Evolutionary conservation across 2,888 invertebrate genomes (phyloP), one percentile per base, ranked within the genome.

Genomic region (Strigamia transsilvanica): DNA sequence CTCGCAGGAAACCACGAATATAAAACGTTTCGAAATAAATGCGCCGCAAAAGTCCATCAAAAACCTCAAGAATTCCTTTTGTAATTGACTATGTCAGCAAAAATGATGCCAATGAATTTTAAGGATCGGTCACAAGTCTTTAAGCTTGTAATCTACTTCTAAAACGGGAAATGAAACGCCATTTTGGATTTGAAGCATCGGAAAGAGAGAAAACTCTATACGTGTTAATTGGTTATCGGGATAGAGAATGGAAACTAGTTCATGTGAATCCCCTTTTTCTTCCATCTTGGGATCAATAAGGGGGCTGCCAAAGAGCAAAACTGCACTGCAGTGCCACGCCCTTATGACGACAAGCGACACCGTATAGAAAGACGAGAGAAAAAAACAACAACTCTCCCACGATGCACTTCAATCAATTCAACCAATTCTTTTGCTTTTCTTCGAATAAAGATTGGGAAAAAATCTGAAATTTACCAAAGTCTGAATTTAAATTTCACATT

Each of bases 281-380:
- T 73, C 73, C 73, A 73, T 73, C 73, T 73, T 73, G 73, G 73
- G 73, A 73, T 73, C 73, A 73, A 73, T 73, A 73, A 73, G 73
- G 32, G 56, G 73, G 32, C n/a, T 73, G 73, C 73, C 73, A 73
- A 73, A 73, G 73, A 73, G 73, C 73, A 73, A 73, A 73, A 73
- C 73, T 73, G 27, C 73, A 73, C 73, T 73, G 73, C 73, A 73
- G 73, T 73, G 73, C 73, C 73, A 73, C 73, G 73, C 73, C 73
- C 73, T 56, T 73, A 73, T 73, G 73, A 73, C 73, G 73, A 73
- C 73, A 73, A 5, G 73, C 73, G 73, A 73, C 73, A 73, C 32
- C 32, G 23, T 23, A 13, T 27, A 3, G 27, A 27, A 27, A 27
- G 27, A 27, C 1, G 27, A 27, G 3, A 27, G 3, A 32, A 73